Evolutionary conservation across 1,140 invertebrate species (phyloP).

Genomic region (Carposina sasakii): DNA sequence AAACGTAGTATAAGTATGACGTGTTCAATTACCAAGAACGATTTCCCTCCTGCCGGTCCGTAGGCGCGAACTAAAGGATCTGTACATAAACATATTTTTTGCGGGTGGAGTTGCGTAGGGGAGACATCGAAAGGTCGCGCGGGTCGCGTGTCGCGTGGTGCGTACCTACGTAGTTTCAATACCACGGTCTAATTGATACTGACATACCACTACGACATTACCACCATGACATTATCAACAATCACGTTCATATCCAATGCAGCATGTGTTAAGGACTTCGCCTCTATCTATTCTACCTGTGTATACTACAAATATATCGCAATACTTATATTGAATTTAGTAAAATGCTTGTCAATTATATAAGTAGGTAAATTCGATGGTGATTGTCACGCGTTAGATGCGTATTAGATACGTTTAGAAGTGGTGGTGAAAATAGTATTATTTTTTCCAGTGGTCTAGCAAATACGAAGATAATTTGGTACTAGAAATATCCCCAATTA

Average conservation of each 20-base stretch:
- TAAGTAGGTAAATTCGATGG: too few relatives aligned
- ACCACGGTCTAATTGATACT: conserved; percentile 34
- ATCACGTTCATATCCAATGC: conserved; percentile 19
- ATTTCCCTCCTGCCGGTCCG: conserved; percentile 42
- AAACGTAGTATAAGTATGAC: not conserved
- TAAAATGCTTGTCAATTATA: too few relatives aligned
- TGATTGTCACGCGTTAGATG: too few relatives aligned
- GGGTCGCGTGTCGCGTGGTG: not conserved
- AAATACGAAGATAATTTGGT: too few relatives aligned
- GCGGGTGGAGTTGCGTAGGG: not conserved
- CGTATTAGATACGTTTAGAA: too few relatives aligned
- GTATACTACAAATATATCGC: too few relatives aligned
- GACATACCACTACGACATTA: conserved; percentile 19
- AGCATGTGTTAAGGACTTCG: conserved; percentile 26
- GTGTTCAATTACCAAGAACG: conserved; percentile 39
- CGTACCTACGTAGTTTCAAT: conserved; percentile 21
- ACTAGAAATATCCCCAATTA: too few relatives aligned
- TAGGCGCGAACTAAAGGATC: conserved; percentile 48
- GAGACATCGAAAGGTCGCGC: not conserved
- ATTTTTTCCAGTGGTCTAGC: too few relatives aligned
- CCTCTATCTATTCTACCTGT: too few relatives aligned
- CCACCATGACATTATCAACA: conserved; percentile 14
- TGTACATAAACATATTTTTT: conserved; percentile 39
- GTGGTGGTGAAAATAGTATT: too few relatives aligned
- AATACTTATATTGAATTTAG: too few relatives aligned